Evolutionary conservation across 2,888 invertebrate genomes (phyloP).

Genomic region (Brachylomia viminalis): DNA sequence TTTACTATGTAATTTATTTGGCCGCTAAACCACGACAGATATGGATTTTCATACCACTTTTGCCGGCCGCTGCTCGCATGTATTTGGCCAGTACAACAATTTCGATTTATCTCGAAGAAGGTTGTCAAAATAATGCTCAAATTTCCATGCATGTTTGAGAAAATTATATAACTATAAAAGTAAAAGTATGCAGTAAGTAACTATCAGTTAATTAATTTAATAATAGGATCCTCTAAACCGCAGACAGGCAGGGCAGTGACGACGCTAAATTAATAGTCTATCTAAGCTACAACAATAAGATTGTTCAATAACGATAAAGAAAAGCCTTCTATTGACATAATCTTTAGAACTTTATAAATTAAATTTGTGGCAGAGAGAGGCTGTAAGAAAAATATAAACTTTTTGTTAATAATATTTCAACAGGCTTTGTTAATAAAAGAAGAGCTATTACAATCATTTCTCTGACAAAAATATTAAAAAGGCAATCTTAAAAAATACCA

Average conservation of each 20-base stretch:
- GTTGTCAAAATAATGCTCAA: too few species aligned
- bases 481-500: background rate
- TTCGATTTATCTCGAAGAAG: too few species aligned
- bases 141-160: too few species aligned
- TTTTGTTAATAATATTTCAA: background rate
- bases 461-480: background rate
- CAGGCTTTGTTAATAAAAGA: background rate
- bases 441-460: background rate
- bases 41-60: too few species aligned
- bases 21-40: too few species aligned
- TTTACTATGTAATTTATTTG: too few species aligned
- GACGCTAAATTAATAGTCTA: slow-evolving; percentile 18
- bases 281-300: background rate
- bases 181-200: background rate
- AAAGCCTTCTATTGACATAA: background rate
- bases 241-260: slow-evolving; percentile 28
- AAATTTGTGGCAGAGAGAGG: background rate
- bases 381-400: background rate
- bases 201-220: slow-evolving; percentile 27
- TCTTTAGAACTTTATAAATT: background rate
- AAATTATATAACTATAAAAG: background rate
- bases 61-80: too few species aligned
- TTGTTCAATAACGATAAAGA: background rate
- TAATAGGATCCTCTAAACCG: background rate
- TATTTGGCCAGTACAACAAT: too few species aligned